These are phyloP conservation scores for Capra hircus DNA, from an alignment of 2,113 vertebrate genomes.

Conservation along the genomic window DNA sequence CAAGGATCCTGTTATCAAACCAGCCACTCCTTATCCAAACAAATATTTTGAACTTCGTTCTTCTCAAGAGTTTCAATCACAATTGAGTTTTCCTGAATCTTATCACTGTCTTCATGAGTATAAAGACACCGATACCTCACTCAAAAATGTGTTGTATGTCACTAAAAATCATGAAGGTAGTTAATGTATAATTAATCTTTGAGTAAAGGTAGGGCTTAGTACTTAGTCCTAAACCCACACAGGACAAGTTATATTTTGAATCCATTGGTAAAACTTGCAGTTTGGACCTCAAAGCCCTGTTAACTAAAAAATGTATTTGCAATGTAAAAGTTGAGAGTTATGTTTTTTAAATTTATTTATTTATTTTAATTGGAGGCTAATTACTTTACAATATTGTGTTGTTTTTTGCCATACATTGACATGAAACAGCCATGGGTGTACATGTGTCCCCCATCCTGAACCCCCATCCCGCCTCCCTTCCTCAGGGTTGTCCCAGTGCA, in stretches of 20 bases:
- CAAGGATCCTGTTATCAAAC: neutral
- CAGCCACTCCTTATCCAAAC: neutral
- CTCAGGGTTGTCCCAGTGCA: neutral
- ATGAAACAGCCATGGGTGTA: neutral
- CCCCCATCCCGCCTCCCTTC: neutral
- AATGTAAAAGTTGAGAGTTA: neutral
- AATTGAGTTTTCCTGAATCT: neutral
- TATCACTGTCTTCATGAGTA: neutral
- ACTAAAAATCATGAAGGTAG: neutral
- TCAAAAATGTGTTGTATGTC: neutral
- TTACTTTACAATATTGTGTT: neutral
- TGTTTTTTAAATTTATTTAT: neutral
- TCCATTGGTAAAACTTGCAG: neutral
- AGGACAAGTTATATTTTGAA: neutral
- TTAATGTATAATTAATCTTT: neutral
- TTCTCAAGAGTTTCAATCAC: neutral
- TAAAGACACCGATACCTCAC: neutral
- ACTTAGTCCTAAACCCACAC: neutral
- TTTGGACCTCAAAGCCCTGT: neutral
- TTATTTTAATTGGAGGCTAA: neutral
- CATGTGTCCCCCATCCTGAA: neutral
- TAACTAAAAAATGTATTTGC: neutral
- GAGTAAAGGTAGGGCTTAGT: neutral
- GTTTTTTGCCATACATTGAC: neutral
- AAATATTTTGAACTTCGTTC: neutral